These are phyloP conservation scores for Boloria euphrosyne DNA, from an alignment of 2,888 invertebrate genomes.

Conservation along the genomic window DNA sequence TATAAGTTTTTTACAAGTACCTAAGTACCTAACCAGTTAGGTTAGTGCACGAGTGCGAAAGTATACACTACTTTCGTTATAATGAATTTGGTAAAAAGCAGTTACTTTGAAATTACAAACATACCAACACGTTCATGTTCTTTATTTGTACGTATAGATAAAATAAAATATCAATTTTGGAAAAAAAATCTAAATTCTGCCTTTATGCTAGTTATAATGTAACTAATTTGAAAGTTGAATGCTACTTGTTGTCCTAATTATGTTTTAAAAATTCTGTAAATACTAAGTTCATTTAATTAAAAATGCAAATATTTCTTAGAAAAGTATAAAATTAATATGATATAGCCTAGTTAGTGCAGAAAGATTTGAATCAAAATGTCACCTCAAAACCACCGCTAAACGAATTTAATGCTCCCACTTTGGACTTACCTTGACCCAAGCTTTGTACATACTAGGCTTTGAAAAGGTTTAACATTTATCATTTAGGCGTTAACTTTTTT, in stretches of 20 bases:
- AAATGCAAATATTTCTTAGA: not conserved
- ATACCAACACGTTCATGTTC: too few relatives aligned
- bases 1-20: too few relatives aligned
- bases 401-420: constrained; percentile 8
- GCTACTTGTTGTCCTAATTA: not conserved
- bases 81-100: too few relatives aligned
- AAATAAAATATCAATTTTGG: too few relatives aligned
- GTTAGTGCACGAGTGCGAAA: too few relatives aligned
- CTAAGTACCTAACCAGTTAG: too few relatives aligned
- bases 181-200: too few relatives aligned
- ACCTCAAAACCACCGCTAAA: constrained; percentile 1
- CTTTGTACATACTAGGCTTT: constrained; percentile 2
- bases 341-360: not conserved
- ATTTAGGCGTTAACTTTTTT: not conserved
- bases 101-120: too few relatives aligned
- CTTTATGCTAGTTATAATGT: too few relatives aligned
- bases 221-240: constrained; percentile 8
- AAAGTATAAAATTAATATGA: not conserved
- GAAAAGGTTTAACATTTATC: not conserved
- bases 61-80: too few relatives aligned
- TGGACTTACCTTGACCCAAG: constrained; percentile 6
- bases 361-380: constrained; percentile 5
- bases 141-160: too few relatives aligned
- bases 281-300: not conserved
- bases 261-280: not conserved